Conservation (phyloP, 2,113 vertebrate species). For the Pelobates fuscus region DNA sequence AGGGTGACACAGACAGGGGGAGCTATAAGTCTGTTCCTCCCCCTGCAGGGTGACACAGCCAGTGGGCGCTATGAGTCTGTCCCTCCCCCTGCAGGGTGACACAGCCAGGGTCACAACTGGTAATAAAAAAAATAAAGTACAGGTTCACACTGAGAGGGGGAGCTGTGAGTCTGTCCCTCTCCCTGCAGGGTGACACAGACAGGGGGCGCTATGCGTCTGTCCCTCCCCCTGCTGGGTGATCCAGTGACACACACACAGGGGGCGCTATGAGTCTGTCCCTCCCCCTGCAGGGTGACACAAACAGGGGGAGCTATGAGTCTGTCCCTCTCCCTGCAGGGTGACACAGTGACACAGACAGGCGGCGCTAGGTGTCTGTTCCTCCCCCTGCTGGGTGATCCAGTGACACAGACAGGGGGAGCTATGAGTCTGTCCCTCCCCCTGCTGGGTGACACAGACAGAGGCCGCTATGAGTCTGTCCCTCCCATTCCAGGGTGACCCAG, state of each 20-base stretch:
- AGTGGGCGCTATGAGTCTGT: not conserved
- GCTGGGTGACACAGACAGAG: too few relatives aligned
- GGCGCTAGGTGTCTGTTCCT: too few relatives aligned
- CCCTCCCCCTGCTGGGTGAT: too few relatives aligned
- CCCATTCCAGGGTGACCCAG: constrained; percentile 51
- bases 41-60: constrained; percentile 49
- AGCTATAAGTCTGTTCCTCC: too few relatives aligned
- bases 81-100: too few relatives aligned
- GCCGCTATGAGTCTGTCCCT: too few relatives aligned
- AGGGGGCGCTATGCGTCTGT: not conserved
- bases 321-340: not conserved
- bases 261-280: too few relatives aligned
- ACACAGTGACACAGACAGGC: too few relatives aligned
- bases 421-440: not conserved
- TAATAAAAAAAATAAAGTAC: too few relatives aligned
- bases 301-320: not conserved
- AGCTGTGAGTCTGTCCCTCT: not conserved
- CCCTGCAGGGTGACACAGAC: constrained; percentile 49
- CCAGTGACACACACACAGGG: too few relatives aligned
- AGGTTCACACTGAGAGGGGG: not conserved
- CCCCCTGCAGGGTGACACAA: constrained; percentile 51
- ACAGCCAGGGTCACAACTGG: not conserved
- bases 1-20: too few relatives aligned
- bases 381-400: constrained; percentile 48
- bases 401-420: constrained; percentile 25